Base-by-base conservation (phyloP, 2,113 vertebrate species). In the Pygoscelis antarcticus region DNA sequence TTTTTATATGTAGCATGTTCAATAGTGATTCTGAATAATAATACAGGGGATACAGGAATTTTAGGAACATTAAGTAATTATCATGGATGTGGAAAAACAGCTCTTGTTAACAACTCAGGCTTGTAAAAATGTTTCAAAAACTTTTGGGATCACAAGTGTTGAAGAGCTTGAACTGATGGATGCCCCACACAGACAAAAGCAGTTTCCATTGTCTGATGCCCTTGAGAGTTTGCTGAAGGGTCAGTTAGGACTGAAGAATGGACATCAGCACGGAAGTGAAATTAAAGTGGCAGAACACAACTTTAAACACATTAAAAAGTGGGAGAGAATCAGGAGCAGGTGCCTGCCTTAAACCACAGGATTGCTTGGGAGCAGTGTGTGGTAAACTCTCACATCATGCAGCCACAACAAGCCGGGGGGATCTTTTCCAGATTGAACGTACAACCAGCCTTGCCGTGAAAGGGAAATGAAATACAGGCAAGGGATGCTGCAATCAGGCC, bases 41-140 rank as follows among this genome's bases (percentile, higher is more conserved):
- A 46, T 58, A 9, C 6, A 0, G 0, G 25, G 30, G 23, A 54
- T 78, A 71, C 14, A 42, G 18, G 85, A 86, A 36, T 78, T 87
- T 74, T 70, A 47, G 47, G 19, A 81, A 54, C 27, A 10, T 42
- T 46, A 78, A 29, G n/a, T 86, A 57, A 29, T 77, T 93, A 36
- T 0, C 11, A 13, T 25, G 7, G 34, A 21, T 61, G 21, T 55
- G 57, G 62, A 64, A 87, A 83, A 87, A 1, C 16, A 78, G 38
- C 19, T 76, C 27, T 61, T 83, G 16, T 91, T 84, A 81, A 46
- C 2, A 6, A 22, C 42, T 71, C 17, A 25, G 22, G 34, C 38
- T 47, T 69, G 20, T 78, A 84, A 91, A 92, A 78, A 78, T 71
- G 30, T 64, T 92, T 89, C n/a, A 32, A 27, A 92, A 83, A n/a